Percentiles rank a stretch among this genome's conserved stretches.
These are phyloP conservation scores for Apteryx owenii DNA, from an alignment of 2,113 vertebrate genomes.

Conservation along the genomic window DNA sequence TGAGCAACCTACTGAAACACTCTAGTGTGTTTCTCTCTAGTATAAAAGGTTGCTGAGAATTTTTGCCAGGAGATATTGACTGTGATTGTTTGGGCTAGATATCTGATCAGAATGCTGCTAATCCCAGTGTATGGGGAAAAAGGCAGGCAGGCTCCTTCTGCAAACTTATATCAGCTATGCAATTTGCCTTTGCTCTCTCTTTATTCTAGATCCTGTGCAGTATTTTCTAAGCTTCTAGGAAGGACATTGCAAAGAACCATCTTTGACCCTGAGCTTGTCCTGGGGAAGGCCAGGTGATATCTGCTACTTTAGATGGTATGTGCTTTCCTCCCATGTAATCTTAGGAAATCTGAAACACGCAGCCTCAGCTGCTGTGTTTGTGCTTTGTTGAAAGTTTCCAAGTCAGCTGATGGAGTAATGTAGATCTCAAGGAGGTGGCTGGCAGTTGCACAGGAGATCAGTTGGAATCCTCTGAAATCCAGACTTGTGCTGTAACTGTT, in stretches of 20 bases:
- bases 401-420: neutral
- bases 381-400: neutral
- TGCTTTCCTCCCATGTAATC: neutral
- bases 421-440: neutral
- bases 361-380: neutral
- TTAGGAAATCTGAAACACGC: rapidly evolving
- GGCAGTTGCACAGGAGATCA: neutral
- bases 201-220: neutral
- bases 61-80: neutral
- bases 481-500: neutral
- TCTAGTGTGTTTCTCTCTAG: neutral
- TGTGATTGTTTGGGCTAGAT: neutral
- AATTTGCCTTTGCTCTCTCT: neutral
- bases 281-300: neutral
- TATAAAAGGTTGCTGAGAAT: neutral
- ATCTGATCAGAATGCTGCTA: neutral
- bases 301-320: neutral
- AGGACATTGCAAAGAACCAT: neutral
- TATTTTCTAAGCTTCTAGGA: neutral
- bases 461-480: neutral
- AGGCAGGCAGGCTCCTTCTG: neutral
- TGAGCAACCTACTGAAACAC: neutral
- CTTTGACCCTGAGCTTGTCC: neutral
- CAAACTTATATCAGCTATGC: neutral
- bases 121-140: neutral